Percentiles rank a stretch among this genome's conserved stretches.
These are phyloP conservation scores for Agrotis segetum DNA, from an alignment of 2,888 invertebrate species.

Conservation along the genomic window DNA sequence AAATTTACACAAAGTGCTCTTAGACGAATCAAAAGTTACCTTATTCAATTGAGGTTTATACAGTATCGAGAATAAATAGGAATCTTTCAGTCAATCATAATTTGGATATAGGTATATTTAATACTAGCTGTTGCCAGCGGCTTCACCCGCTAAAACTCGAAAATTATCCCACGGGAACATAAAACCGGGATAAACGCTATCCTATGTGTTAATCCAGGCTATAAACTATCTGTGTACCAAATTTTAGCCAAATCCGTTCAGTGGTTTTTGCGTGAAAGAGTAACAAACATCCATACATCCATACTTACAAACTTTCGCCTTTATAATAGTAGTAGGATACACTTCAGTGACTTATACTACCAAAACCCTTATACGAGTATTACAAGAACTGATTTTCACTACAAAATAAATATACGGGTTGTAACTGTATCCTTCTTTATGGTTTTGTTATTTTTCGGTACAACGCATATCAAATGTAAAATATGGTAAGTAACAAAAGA, in stretches of 20 bases:
- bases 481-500: conserved; percentile 57
- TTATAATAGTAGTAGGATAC: no score
- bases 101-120: no score
- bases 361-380: conserved; percentile 52
- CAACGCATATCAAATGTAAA: conserved; percentile 53
- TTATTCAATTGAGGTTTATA: neutral
- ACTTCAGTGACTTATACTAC: conserved; percentile 12
- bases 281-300: no score
- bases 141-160: no score
- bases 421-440: conserved; percentile 37
- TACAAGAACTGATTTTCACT: conserved; percentile 48
- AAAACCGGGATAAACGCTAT: no score
- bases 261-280: no score
- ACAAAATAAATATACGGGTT: conserved; percentile 48
- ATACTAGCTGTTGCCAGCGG: no score
- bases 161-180: no score
- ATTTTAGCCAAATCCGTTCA: no score
- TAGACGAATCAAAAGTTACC: conserved; percentile 8
- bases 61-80: conserved; percentile 14
- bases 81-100: conserved; percentile 16
- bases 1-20: conserved; percentile 14
- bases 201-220: no score
- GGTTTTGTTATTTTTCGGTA: conserved; percentile 47
- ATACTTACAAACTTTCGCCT: no score
- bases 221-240: no score